Conservation (phyloP, 2,797 vertebrate species). For the Notamacropus eugenii region DNA sequence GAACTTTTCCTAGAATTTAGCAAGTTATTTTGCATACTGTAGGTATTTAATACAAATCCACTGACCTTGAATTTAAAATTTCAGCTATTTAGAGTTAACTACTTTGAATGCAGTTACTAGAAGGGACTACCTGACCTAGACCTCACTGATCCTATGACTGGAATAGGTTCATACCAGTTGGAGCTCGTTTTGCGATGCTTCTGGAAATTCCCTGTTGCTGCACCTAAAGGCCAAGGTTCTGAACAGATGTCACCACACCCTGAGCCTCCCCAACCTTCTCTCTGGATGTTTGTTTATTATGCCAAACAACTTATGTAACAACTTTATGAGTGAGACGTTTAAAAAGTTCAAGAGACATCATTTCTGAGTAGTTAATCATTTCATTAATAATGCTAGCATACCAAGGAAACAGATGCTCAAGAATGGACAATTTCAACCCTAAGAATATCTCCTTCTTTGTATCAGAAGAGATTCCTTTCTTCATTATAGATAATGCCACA, state of each 20-base stretch:
- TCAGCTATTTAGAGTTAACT: background rate
- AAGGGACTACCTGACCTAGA: background rate
- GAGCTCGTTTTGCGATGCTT: background rate
- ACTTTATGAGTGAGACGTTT: too few species aligned
- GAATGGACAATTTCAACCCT: background rate
- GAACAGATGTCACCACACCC: background rate
- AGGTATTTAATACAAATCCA: background rate
- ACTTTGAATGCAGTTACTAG: background rate
- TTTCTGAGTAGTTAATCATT: too few species aligned
- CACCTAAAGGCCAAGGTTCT: background rate
- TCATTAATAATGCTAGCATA: too few species aligned
- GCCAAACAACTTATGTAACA: too few species aligned
- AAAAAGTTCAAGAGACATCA: too few species aligned
- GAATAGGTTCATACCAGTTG: background rate
- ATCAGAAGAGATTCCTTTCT: background rate
- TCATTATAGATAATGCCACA: background rate
- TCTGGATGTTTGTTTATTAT: too few species aligned
- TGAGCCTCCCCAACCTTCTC: too few species aligned
- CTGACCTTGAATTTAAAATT: background rate
- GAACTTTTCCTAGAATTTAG: background rate
- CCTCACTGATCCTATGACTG: background rate
- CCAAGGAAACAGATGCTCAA: background rate
- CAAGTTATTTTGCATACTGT: background rate
- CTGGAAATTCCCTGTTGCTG: background rate
- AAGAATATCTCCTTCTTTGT: background rate